Evolutionary conservation across 2,113 vertebrate genomes (phyloP).

Genomic region (Okapia johnstoni): DNA sequence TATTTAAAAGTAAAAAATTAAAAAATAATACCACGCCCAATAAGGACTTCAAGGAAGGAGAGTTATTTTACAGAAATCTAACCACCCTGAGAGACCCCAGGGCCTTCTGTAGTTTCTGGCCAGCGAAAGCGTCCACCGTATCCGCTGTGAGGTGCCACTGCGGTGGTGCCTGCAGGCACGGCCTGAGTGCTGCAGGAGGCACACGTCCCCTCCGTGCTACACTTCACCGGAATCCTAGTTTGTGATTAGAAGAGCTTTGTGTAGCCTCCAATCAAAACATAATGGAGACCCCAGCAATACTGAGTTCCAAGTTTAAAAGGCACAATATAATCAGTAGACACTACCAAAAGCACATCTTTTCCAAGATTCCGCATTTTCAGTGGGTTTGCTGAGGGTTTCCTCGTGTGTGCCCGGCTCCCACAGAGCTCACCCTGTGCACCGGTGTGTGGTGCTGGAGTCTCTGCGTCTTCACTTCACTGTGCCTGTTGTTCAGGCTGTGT

Average conservation of each 20-base stretch:
- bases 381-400: accelerated
- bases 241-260: neutral
- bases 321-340: neutral
- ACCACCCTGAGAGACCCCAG: accelerated
- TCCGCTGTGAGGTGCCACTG: neutral
- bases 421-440: accelerated
- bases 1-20: neutral
- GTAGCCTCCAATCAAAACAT: neutral
- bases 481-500: too few species aligned
- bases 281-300: neutral
- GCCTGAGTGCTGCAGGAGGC: neutral
- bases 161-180: neutral
- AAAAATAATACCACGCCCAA: neutral
- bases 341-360: neutral
- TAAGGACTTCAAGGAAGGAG: neutral
- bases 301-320: neutral
- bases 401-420: accelerated
- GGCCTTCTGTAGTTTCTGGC: neutral
- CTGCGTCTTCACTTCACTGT: accelerated
- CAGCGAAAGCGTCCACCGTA: accelerated
- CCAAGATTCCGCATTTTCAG: accelerated
- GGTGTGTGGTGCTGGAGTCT: accelerated
- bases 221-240: too few species aligned
- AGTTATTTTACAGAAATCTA: neutral
- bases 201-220: accelerated